Evolutionary conservation across 2,888 invertebrate species (phyloP).

Genomic region (Furcula furcula): DNA sequence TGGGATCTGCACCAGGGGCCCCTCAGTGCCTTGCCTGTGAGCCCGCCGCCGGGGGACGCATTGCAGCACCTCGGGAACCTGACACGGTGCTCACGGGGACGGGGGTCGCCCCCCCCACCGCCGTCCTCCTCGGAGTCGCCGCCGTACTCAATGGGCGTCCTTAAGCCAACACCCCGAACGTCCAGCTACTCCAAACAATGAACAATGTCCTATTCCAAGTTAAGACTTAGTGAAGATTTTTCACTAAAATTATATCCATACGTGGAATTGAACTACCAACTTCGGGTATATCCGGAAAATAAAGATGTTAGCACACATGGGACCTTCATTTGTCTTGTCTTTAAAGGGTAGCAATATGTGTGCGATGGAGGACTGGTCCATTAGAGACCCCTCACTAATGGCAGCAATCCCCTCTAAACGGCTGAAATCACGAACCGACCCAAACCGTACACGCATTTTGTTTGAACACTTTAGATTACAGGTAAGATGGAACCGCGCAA

Average conservation of each 20-base stretch:
- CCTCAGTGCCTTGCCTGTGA: no score
- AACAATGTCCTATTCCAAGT: no score
- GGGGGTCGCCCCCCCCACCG: no score
- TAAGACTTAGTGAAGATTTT: no score
- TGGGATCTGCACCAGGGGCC: no score
- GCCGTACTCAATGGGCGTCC: no score
- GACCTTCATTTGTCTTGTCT: constrained; percentile 17
- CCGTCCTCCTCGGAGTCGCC: no score
- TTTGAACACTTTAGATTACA: constrained; percentile 26
- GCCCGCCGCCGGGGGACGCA: no score
- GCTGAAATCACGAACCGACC: constrained; percentile 34
- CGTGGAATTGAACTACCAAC: constrained; percentile 3
- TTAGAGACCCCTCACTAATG: constrained; percentile 21
- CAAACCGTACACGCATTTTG: constrained; percentile 13
- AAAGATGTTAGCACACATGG: constrained; percentile 13
- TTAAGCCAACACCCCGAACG: no score
- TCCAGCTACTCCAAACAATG: no score
- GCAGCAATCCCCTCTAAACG: constrained; percentile 32
- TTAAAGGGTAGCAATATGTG: constrained; percentile 9
- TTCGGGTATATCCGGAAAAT: constrained; percentile 2
- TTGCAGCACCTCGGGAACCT: no score
- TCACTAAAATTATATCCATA: constrained; percentile 1
- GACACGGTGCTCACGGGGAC: no score
- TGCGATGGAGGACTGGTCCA: constrained; percentile 4
- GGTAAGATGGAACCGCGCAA: constrained; percentile 12